Evolutionary conservation across 1,140 invertebrate species (phyloP).

Genomic region (Ylistrum balloti): DNA sequence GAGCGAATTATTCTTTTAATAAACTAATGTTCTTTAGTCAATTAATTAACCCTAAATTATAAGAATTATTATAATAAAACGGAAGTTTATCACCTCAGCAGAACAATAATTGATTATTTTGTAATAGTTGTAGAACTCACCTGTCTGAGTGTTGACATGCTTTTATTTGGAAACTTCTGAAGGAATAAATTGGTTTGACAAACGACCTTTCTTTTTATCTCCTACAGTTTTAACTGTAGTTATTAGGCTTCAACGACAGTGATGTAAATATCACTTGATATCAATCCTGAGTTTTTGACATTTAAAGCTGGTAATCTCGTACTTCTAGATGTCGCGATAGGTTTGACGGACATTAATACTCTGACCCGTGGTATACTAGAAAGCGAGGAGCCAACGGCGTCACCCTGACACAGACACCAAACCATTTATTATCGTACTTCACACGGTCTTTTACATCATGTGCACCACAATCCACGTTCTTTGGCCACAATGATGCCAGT

Average conservation of each 20-base stretch:
- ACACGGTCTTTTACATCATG: neutral
- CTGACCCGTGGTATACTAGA: neutral
- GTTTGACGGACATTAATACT: constrained; percentile 19
- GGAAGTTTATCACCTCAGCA: no score
- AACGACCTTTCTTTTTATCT: neutral
- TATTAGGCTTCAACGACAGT: neutral
- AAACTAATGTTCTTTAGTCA: no score
- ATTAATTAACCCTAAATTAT: no score
- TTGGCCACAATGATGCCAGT: neutral
- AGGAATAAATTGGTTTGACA: neutral
- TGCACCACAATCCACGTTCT: neutral
- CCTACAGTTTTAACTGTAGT: neutral
- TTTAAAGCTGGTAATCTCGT: neutral
- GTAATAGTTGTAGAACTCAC: neutral
- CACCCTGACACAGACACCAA: neutral
- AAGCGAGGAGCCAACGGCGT: neutral
- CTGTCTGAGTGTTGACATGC: neutral
- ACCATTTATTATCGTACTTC: neutral
- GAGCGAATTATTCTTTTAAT: no score
- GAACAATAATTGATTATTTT: no score
- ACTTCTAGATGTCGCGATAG: neutral
- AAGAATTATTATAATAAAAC: no score
- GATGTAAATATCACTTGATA: neutral
- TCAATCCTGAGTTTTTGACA: neutral
- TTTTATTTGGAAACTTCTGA: neutral